Evolutionary conservation across 2,888 invertebrate genomes (phyloP).

Genomic region (Schrankia costaestrigalis): DNA sequence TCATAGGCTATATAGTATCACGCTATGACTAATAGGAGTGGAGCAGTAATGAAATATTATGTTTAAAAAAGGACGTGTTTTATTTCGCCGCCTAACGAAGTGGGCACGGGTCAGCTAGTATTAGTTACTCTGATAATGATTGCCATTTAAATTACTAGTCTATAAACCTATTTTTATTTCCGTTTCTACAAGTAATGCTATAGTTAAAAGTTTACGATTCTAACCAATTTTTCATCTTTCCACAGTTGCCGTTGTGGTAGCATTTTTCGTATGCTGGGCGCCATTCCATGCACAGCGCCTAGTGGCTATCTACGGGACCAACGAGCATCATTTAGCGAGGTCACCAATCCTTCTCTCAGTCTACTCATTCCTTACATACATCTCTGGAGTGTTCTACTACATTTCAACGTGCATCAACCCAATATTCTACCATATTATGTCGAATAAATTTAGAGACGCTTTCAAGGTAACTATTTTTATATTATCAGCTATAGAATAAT

Average conservation of each 20-base stretch:
- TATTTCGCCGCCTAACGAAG: no score
- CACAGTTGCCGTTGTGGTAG: conserved; percentile 93
- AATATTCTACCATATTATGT: conserved; percentile 96
- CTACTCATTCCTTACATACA: conserved; percentile 87
- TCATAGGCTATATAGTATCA: no score
- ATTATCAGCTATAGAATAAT: background rate
- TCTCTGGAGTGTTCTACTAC: conserved; percentile 94
- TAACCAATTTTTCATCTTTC: conserved; percentile 1
- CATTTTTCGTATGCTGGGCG: conserved; percentile 94
- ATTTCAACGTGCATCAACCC: conserved; percentile 96
- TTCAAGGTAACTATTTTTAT: conserved; percentile 85
- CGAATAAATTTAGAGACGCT: conserved; percentile 94
- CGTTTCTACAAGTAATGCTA: no score
- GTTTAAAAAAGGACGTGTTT: no score
- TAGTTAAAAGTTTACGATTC: no score
- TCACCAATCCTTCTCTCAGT: conserved; percentile 75
- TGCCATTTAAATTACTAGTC: no score
- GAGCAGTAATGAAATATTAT: no score
- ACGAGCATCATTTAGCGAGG: conserved; percentile 60
- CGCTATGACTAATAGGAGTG: no score
- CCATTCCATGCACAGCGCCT: conserved; percentile 96
- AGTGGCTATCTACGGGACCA: conserved; percentile 86
- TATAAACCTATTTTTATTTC: no score
- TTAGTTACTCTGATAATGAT: no score
- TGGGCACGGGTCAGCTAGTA: no score